Evolutionary conservation across 2,113 vertebrate genomes (phyloP).

Genomic region (Ammodytes dubius): DNA sequence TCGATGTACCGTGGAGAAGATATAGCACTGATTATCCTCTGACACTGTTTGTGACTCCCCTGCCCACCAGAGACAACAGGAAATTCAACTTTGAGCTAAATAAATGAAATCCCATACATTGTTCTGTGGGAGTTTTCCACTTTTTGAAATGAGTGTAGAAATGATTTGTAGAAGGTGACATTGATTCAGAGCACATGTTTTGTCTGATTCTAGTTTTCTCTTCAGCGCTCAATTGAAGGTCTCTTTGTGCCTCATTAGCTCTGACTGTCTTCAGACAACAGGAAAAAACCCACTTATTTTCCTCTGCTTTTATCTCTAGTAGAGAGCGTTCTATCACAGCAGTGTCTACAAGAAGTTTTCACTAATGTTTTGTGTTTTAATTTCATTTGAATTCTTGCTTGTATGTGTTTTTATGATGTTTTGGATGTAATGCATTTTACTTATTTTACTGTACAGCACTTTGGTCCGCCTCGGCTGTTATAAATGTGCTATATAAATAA

Average conservation of each 20-base stretch:
- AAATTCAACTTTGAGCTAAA: neutral
- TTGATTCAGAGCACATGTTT: slow-evolving; percentile 32
- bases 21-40: slow-evolving; percentile 36
- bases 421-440: too few species aligned
- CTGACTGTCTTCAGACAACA: slow-evolving; percentile 50
- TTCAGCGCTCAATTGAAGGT: slow-evolving; percentile 42
- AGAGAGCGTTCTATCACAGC: too few species aligned
- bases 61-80: slow-evolving; percentile 35
- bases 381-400: too few species aligned
- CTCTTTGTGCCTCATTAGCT: slow-evolving; percentile 66
- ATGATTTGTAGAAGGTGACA: slow-evolving; percentile 14
- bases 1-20: slow-evolving; percentile 38
- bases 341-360: too few species aligned
- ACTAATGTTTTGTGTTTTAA: too few species aligned
- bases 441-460: too few species aligned
- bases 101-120: slow-evolving; percentile 26
- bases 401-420: too few species aligned
- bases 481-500: too few species aligned
- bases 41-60: slow-evolving; percentile 38
- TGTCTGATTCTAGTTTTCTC: slow-evolving; percentile 29
- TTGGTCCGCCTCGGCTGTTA: too few species aligned
- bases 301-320: too few species aligned
- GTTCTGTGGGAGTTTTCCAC: slow-evolving; percentile 1
- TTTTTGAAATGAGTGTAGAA: slow-evolving; percentile 30
- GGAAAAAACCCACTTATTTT: neutral